Conservation (phyloP, 2,888 invertebrate genomes). For the Rotaria sp. region DNA sequence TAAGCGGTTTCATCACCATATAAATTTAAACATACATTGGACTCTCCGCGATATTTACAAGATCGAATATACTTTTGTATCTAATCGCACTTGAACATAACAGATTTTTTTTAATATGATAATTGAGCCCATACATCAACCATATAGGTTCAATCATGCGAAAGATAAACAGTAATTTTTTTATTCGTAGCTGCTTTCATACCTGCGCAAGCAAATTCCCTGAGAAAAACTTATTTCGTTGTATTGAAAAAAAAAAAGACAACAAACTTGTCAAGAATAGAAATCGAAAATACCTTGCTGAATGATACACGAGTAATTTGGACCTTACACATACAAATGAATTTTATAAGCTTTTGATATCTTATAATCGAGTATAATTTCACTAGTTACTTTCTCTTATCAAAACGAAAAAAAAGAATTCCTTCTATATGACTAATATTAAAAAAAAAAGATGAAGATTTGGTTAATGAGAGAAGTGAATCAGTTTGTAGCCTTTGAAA, state of each 20-base stretch:
- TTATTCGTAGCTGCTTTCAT: constrained; percentile 76
- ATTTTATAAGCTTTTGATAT: constrained; percentile 65
- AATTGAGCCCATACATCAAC: constrained; percentile 89
- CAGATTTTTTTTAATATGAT: constrained; percentile 74
- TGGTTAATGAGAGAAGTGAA: not conserved
- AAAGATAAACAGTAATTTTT: constrained; percentile 87
- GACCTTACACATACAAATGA: constrained; percentile 77
- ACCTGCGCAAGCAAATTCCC: constrained; percentile 79
- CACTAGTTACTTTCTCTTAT: not conserved
- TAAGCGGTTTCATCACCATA: constrained; percentile 70
- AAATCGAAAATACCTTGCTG: no score
- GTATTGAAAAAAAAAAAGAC: no score
- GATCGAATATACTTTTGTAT: constrained; percentile 49
- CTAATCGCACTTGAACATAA: constrained; percentile 72
- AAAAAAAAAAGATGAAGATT: not conserved
- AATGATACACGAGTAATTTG: constrained; percentile 67
- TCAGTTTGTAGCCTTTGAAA: not conserved
- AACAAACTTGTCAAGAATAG: constrained; percentile 75
- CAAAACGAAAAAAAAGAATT: no score
- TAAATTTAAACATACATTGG: constrained; percentile 75
- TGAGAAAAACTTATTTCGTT: constrained; percentile 43
- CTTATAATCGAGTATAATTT: not conserved
- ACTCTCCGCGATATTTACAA: constrained; percentile 75
- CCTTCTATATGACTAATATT: not conserved
- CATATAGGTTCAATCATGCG: constrained; percentile 90